Evolutionary conservation across 1,140 invertebrate genomes (phyloP).

Genomic region (Choristoneura fumiferana): DNA sequence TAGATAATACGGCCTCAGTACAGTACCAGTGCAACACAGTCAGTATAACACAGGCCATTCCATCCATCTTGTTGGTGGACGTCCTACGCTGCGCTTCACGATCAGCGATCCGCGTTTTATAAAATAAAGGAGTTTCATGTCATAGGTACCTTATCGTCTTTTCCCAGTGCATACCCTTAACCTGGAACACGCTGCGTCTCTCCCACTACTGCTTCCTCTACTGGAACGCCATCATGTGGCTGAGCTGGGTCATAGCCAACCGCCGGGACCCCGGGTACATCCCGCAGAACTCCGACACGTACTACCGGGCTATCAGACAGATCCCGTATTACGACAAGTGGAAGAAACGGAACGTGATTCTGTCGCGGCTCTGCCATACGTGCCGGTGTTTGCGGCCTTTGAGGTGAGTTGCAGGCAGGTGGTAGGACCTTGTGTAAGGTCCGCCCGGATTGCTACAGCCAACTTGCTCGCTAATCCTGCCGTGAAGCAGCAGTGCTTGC

Average conservation of each 20-base stretch:
- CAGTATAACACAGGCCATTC: no score
- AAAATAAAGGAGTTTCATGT: no score
- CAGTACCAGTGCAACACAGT: no score
- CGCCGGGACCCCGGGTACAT: conserved; percentile 93
- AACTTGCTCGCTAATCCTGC: no score
- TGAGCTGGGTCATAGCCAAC: conserved; percentile 94
- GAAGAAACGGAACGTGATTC: conserved; percentile 90
- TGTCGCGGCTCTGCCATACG: conserved; percentile 93
- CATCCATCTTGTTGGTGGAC: no score
- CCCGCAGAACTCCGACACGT: conserved; percentile 92
- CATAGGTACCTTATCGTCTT: neutral
- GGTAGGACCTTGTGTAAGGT: no score
- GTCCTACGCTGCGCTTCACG: no score
- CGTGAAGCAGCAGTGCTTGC: no score
- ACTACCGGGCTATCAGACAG: conserved; percentile 92
- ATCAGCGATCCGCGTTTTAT: no score
- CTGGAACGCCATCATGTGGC: conserved; percentile 95
- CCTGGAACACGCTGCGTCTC: conserved; percentile 90
- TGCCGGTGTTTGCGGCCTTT: conserved; percentile 92
- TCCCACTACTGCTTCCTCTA: conserved; percentile 94
- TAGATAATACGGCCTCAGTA: no score
- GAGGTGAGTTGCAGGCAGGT: conserved; percentile 58
- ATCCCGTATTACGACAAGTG: conserved; percentile 94
- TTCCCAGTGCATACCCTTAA: conserved; percentile 90
- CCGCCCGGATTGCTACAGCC: no score